Percentiles rank a stretch among this genome's conserved stretches.
These are phyloP conservation scores for Nothoprocta pentlandii DNA, from an alignment of 2,113 vertebrate genomes.

Conservation along the genomic window DNA sequence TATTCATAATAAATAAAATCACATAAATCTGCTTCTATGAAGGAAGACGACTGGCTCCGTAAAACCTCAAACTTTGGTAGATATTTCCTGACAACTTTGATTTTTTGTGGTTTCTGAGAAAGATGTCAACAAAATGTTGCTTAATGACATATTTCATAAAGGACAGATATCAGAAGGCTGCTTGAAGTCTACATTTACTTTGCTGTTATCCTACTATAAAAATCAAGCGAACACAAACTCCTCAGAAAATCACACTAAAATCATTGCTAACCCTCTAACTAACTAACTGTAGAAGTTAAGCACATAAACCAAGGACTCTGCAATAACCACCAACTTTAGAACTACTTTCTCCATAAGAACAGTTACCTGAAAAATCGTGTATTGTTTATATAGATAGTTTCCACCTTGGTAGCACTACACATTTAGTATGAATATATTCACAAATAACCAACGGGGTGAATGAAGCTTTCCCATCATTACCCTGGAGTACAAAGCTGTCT, in stretches of 20 bases:
- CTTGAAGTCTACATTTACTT: not conserved
- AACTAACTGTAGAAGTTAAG: not conserved
- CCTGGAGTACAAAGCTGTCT: not conserved
- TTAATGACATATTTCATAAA: not conserved
- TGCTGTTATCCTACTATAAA: accelerated
- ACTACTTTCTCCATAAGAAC: not conserved
- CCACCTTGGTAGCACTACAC: not conserved
- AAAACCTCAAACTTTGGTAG: not conserved
- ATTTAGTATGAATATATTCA: not conserved
- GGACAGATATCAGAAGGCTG: not conserved
- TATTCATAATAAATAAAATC: not conserved
- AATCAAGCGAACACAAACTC: not conserved
- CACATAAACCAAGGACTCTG: not conserved
- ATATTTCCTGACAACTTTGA: not conserved
- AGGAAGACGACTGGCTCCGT: not conserved
- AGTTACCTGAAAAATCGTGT: not conserved
- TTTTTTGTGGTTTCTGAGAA: not conserved
- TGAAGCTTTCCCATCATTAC: not conserved
- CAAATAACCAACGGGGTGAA: not conserved
- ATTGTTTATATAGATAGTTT: not conserved
- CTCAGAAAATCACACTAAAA: not conserved
- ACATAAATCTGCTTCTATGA: not conserved
- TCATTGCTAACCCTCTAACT: not conserved
- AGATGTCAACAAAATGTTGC: not conserved
- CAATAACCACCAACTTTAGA: not conserved